Conservation (phyloP, 2,797 vertebrate species). For the Chanos chanos region DNA sequence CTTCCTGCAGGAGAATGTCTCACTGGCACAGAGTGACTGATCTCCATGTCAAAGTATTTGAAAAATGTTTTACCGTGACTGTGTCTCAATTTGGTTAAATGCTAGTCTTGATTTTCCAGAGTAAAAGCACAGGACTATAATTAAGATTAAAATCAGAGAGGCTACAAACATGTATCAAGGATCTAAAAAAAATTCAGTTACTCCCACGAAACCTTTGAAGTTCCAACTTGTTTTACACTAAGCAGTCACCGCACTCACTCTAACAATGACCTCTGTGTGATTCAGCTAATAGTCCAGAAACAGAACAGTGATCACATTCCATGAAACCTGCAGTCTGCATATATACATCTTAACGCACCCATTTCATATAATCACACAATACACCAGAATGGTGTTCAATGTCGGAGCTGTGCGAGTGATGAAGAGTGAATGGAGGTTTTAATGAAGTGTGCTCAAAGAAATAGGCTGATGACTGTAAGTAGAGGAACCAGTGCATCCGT, state of each 20-base stretch:
- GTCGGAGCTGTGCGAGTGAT: conserved; percentile 21
- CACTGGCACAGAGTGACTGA: conserved; percentile 18
- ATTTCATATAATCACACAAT: neutral
- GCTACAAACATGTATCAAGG: conserved; percentile 15
- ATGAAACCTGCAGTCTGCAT: conserved; percentile 19
- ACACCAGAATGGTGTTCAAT: too few species aligned
- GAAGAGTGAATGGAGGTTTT: conserved; percentile 27
- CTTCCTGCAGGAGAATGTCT: conserved; percentile 27
- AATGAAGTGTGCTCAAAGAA: conserved; percentile 53
- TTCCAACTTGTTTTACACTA: conserved; percentile 4
- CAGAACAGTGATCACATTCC: conserved; percentile 38
- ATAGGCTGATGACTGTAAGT: conserved; percentile 15
- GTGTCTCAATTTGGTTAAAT: conserved; percentile 23
- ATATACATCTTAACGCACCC: conserved; percentile 30
- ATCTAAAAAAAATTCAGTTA: conserved; percentile 27
- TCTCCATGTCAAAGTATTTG: conserved; percentile 30
- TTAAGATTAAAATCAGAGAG: conserved; percentile 38
- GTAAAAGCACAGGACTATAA: conserved; percentile 1
- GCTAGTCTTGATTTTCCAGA: conserved; percentile 12
- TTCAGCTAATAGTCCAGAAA: conserved; percentile 36
- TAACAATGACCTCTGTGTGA: too few species aligned
- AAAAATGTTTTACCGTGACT: conserved; percentile 39
- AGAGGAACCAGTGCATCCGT: conserved; percentile 29
- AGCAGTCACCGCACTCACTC: too few species aligned
- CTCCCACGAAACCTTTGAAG: conserved; percentile 22